Base-by-base conservation (phyloP, 2,113 vertebrate species). In the Anser cygnoides region DNA sequence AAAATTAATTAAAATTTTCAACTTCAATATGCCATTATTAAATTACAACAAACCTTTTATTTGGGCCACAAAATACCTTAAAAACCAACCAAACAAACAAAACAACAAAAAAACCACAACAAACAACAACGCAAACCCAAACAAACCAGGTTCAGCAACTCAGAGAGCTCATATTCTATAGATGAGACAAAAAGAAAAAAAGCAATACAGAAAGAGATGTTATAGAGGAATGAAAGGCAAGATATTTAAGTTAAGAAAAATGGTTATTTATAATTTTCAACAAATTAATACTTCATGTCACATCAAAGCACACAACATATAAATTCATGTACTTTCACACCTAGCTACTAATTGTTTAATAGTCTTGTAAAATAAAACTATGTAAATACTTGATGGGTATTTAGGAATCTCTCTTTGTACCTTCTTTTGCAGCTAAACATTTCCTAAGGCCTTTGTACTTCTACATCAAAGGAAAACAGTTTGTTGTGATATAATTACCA, bases 391-490 rank as follows among this genome's bases (percentile, higher is more conserved):
- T 76, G 44, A 89, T 0, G 4, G 44, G 14, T 75, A 78, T 52
- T 90, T 21, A 65, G 37, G 90, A 93, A 29, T 29, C 37, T 89
- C 58, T 90, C n/a, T 35, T 62, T 75, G 78, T 49, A 84, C 77
- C 41, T 78, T 31, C 28, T 72, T 92, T 62, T 75, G 73, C 76
- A 90, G 88, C 57, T 57, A 43, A 87, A 78, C 66, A 79, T 35
- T 65, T 82, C n/a, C 22, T 80, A 68, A 73, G 49, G 70, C 31
- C 57, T 84, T 87, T 93, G 65, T 72, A 87, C 62, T 89, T 92
- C 35, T 62, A 87, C 78, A 92, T 79, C 73, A 94, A 94, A 91
- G 84, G 21, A 87, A 31, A 44, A 86, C 41, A 76, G 55, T 87
- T 75, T 79, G 68, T 77, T 75, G 9, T n/a, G 26, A 59, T 58